phyloP scores from a whole-genome alignment of 2,113 vertebrate genomes.

The Sclerurus mexicanus region DNA sequence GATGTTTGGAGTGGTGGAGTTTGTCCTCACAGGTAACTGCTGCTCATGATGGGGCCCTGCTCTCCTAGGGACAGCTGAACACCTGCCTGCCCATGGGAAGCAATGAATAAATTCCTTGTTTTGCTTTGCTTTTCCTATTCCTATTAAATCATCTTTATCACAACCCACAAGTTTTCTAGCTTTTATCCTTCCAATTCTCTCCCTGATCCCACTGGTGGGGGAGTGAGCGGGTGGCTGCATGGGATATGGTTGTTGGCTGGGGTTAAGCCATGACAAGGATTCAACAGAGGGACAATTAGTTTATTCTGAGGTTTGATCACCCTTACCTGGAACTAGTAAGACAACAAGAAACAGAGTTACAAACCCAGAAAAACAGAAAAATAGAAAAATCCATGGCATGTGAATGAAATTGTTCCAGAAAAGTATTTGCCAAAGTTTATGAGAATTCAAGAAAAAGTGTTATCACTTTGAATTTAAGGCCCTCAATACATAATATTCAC shows the following conservation, averaged over 20 bases:
- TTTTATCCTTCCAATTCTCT: not conserved
- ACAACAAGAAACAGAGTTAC: not conserved
- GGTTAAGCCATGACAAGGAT: not conserved
- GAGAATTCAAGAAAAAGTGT: not conserved
- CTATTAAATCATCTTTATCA: not conserved
- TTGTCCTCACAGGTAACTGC: not conserved
- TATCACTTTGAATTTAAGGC: not conserved
- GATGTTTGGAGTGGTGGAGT: not conserved
- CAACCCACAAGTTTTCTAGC: not conserved
- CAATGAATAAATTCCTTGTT: not conserved
- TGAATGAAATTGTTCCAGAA: not conserved
- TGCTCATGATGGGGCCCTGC: not conserved
- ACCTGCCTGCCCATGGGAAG: not conserved
- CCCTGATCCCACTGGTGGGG: too few relatives aligned
- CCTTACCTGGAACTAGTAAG: not conserved
- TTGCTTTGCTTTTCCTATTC: not conserved
- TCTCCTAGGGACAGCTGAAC: not conserved
- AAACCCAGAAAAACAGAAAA: not conserved
- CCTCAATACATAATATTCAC: not conserved
- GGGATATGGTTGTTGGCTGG: not conserved
- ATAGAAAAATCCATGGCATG: not conserved
- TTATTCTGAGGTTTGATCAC: not conserved
- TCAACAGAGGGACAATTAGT: not conserved
- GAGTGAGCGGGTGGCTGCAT: not conserved
- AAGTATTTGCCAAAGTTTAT: not conserved